Evolutionary conservation across 2,797 vertebrate species (phyloP).

Genomic region (Cynodonichthys magdalenae): DNA sequence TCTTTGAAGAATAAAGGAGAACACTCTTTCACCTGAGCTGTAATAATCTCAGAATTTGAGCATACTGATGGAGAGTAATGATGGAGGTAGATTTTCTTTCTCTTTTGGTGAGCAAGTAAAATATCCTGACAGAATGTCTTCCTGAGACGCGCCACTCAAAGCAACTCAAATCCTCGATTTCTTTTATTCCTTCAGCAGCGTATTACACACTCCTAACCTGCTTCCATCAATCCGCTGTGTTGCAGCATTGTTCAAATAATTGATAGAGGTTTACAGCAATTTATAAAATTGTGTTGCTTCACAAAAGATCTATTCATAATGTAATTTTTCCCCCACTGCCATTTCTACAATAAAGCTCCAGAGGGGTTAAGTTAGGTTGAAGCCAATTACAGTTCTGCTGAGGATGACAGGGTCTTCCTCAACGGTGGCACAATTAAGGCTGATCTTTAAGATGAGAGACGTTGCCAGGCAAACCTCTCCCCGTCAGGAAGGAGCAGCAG

Average conservation of each 20-base stretch:
- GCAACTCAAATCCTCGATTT: constrained; percentile 24
- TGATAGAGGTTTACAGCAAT: constrained; percentile 21
- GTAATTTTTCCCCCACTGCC: constrained; percentile 44
- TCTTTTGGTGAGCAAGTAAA: constrained; percentile 33
- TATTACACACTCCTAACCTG: constrained; percentile 12
- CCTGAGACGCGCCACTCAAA: constrained; percentile 21
- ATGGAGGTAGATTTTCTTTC: constrained; percentile 40
- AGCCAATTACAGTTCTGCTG: constrained; percentile 74
- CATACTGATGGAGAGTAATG: constrained; percentile 65
- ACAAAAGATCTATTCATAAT: constrained; percentile 62
- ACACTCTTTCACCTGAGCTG: constrained; percentile 65
- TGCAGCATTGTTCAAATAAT: constrained; percentile 8
- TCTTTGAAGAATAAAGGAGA: constrained; percentile 76
- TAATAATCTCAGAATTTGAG: constrained; percentile 57
- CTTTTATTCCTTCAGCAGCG: constrained; percentile 14
- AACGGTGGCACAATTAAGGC: constrained; percentile 74
- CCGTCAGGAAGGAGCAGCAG: constrained; percentile 59
- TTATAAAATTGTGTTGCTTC: constrained; percentile 48
- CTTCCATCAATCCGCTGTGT: constrained; percentile 5
- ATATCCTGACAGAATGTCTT: constrained; percentile 35
- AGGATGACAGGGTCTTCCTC: constrained; percentile 61
- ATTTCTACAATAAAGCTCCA: constrained; percentile 41
- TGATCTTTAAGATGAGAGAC: constrained; percentile 78
- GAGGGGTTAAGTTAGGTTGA: constrained; percentile 82
- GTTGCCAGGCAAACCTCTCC: constrained; percentile 56